Evolutionary conservation across 2,888 invertebrate genomes (phyloP), one percentile per base, ranked within the genome.

Genomic region (Cremastinae sp.): DNA sequence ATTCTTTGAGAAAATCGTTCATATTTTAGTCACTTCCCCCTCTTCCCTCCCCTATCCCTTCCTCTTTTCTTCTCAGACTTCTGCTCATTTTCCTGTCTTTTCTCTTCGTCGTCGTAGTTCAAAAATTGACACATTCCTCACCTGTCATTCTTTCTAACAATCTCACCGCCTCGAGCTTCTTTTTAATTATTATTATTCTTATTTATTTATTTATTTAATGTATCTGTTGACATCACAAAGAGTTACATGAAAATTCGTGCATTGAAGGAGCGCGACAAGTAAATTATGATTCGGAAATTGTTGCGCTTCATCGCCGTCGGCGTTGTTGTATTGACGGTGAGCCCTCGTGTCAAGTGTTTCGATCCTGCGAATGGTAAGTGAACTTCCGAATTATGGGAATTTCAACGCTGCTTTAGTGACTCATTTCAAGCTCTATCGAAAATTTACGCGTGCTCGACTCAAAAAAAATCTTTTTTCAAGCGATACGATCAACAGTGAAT

Each of bases 1-100:
- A 78, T 78, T 79, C 73, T 79, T 78, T 75, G 70, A 66, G 51
- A 64, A 75, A 74, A 45, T 76, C 47, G 59, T n/a, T n/a, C n/a
- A n/a, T n/a, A n/a, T n/a, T n/a, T n/a, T n/a, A 74, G 62, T 49
- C 64, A 51, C 16, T 45, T 58, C n/a, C 58, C 41, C 51, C 22
- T 12, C 47, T 43, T 58, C 55, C n/a, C n/a, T 28, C 59, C 47
- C 10, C 10, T 41, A n/a, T 58, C n/a, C 22, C 35, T 20, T 39
- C 39, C 47, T 53, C 58, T 55, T 45, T 43, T 71, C 12, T 8
- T 18, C 49, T 12, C 9, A 14, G 5, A 39, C n/a, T 18, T 37
- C 3, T 7, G 16, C 7, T 45, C 37, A n/a, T 43, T 8, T 58
- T 41, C 16, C 10, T 20, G 5, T 2, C n/a, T n/a, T 43, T 16